Evolutionary conservation across 2,113 vertebrate genomes (phyloP).

Genomic region (Halcyon malimbica): DNA sequence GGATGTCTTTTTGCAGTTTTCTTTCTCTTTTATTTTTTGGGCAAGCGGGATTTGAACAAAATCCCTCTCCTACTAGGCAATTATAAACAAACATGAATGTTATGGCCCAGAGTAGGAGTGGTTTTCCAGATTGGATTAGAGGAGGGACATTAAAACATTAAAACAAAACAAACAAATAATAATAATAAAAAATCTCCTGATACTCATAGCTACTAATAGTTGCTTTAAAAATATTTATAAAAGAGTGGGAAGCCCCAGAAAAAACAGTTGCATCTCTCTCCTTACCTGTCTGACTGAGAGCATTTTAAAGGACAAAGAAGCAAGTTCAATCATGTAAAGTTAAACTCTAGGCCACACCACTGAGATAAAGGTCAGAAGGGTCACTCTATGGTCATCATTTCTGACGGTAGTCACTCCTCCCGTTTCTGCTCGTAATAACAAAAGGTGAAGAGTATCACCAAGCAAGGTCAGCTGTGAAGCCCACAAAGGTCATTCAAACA

Average conservation of each 20-base stretch:
- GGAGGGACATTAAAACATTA: not conserved
- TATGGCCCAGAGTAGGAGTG: not conserved
- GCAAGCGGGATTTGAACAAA: not conserved
- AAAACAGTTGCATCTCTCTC: not conserved
- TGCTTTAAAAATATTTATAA: not conserved
- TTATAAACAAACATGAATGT: not conserved
- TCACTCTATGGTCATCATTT: not conserved
- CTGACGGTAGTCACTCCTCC: not conserved
- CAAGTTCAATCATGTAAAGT: not conserved
- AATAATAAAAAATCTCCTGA: not conserved
- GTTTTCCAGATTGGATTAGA: not conserved
- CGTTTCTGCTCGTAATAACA: no score
- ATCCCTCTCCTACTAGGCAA: not conserved
- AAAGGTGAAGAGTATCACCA: not conserved
- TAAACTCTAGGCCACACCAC: not conserved
- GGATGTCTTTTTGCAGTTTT: not conserved
- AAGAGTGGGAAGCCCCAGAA: not conserved
- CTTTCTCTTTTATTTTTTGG: not conserved
- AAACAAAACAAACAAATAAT: not conserved
- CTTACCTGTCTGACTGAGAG: not conserved
- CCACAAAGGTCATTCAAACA: not conserved
- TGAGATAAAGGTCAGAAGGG: not conserved
- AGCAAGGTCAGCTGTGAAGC: not conserved
- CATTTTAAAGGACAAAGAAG: not conserved
- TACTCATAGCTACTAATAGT: not conserved